Base-by-base conservation (phyloP, 2,888 invertebrate genomes). In the Eristalinus aeneus region DNA sequence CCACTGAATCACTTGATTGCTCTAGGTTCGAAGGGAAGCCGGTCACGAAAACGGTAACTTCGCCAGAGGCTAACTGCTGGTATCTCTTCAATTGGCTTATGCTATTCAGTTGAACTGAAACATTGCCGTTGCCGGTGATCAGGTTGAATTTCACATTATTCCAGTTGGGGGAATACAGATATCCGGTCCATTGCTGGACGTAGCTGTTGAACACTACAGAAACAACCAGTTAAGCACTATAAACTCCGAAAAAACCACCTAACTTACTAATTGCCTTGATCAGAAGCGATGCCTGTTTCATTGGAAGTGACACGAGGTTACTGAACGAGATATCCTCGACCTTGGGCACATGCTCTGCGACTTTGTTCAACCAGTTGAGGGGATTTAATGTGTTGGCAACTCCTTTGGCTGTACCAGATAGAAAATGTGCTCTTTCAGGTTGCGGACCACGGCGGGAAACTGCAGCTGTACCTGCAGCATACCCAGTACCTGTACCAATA, bases 1-100 rank as follows among this genome's bases (percentile, higher is more conserved):
- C 86, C 22, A 74, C 80, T 53, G 89, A 90, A 87, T 91, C 91
- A 71, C 87, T 88, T 2, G 90, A 89, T 6, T 89, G 88, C n/a
- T 89, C 88, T 22, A 88, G 76, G 83, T 87, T 89, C 68, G 90
- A 89, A 68, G 91, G 91, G 68, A 92, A 72, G 8, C 91, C 92
- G 27, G 91, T 90, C 16, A 91, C 88, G 60, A 90, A 89, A 81
- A 91, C 89, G 77, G 92, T 91, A 2, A 91, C 90, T 82, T 92
- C 92, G 20, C 91, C 90, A 53, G 89, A 73, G 31, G 89, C 90
- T 36, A 92, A 89, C 67, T 89, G 88, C 1, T 87, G 64, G 60
- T 90, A 88, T 34, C 89, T 88, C 58, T 89, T 90, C 36, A 88
- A 89, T 0, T 79, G 86, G 60, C 88, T 64, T 11, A 89, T 89